Evolutionary conservation across 1,140 invertebrate genomes (phyloP).

Genomic region (Phocides pigmalion): DNA sequence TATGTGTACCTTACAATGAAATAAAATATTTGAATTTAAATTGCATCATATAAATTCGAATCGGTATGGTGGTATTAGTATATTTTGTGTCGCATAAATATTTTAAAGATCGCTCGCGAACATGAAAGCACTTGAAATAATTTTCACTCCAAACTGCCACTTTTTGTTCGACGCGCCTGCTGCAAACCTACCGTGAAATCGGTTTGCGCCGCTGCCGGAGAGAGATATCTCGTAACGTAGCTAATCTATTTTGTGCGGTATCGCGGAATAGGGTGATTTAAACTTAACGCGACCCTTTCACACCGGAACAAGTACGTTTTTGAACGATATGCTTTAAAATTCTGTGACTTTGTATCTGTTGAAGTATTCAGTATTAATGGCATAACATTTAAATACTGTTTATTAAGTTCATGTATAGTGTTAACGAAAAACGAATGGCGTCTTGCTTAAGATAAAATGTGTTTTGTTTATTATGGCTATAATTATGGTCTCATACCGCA

Average conservation of each 20-base stretch:
- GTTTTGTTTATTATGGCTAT: no score
- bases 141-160: background rate
- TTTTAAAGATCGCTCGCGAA: background rate
- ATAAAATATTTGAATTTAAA: no score
- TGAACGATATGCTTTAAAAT: background rate
- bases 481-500: no score
- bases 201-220: slow-evolving; percentile 6
- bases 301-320: background rate
- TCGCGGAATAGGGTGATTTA: slow-evolving; percentile 16
- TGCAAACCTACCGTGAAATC: slow-evolving; percentile 25
- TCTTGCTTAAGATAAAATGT: no score
- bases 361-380: no score
- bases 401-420: no score
- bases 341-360: no score
- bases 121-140: slow-evolving; percentile 12
- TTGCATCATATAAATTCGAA: no score
- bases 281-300: slow-evolving; percentile 7
- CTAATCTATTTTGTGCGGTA: slow-evolving; percentile 23
- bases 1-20: no score
- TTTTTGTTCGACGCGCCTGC: slow-evolving; percentile 18
- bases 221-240: slow-evolving; percentile 14
- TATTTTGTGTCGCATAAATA: background rate
- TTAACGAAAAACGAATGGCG: no score
- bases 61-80: no score
- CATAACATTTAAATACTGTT: no score